Evolutionary conservation across 2,113 vertebrate genomes (phyloP).

Genomic region (Cyanoramphus novaezelandiae): DNA sequence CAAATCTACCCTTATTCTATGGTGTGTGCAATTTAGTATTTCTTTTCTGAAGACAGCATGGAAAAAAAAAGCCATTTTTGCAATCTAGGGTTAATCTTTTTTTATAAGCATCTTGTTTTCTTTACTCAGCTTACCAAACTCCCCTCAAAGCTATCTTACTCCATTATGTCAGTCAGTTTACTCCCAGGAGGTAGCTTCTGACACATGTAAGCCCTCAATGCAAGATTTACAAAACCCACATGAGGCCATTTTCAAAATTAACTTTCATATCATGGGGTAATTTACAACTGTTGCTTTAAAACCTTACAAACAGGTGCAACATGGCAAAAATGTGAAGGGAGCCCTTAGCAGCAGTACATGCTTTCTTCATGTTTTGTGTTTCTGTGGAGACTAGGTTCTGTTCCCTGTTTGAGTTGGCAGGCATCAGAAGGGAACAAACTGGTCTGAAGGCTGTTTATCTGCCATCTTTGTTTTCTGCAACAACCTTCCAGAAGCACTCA

Average conservation of each 20-base stretch:
- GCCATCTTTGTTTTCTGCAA: not conserved
- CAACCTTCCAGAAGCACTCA: not conserved
- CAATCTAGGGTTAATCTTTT: not conserved
- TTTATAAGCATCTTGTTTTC: not conserved
- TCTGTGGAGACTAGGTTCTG: not conserved
- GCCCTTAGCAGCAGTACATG: not conserved
- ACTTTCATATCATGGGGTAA: not conserved
- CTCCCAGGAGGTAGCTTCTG: not conserved
- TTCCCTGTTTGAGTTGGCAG: not conserved
- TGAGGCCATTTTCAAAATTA: not conserved
- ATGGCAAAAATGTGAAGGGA: not conserved
- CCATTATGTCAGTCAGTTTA: not conserved
- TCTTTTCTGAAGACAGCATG: not conserved
- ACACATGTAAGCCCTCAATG: not conserved
- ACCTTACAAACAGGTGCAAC: not conserved
- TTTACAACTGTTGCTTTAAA: slow-evolving; percentile 7
- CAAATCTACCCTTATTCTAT: not conserved
- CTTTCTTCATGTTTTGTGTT: not conserved
- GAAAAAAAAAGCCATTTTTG: not conserved
- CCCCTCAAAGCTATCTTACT: not conserved
- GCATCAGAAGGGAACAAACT: not conserved
- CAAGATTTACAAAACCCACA: not conserved
- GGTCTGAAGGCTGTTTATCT: slow-evolving; percentile 6
- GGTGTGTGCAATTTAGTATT: not conserved
- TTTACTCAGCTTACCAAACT: not conserved